Base-by-base conservation (phyloP, 2,797 vertebrate species). In the Sciaenops ocellatus region DNA sequence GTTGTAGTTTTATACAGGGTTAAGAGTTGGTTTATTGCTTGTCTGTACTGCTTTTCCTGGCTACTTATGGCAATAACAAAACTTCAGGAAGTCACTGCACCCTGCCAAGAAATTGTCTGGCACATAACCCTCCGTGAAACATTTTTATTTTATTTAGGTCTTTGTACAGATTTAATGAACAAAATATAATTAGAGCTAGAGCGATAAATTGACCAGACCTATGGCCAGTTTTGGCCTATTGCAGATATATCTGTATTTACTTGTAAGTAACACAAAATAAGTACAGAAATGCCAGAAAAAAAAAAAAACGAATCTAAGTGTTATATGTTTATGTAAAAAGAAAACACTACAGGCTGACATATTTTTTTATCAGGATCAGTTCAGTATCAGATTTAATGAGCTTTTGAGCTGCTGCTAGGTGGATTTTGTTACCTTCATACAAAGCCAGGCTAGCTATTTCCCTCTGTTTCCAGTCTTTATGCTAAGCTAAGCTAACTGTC, bases 41-140 rank as follows among this genome's bases (percentile, higher is more conserved):
- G 54, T 77, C 50, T 41, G n/a, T 0, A 6, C 30, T 67, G 64
- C 74, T 78, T 78, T 82, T 71, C 65, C 59, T 69, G 59, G 65
- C 69, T 73, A 82, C 64, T 51, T 51, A 28, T 1, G 11, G 48
- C 44, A 56, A 61, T 77, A 51, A 77, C 56, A 73, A 65, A 42
- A 60, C 47, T 69, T 41, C 20, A 65, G 69, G 69, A 78, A 69
- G 67, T 71, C 22, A 18, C 28, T 71, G 38, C 57, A 63, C 24
- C 30, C 18, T 67, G 70, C 56, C 63, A 73, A 55, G 50, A 62
- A 50, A 54, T 26, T 50, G 51, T 59, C 46, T 15, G 5, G 38
- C 47, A 69, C 51, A 41, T 16, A 63, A 64, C 17, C 24, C 18
- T 8, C 18, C 5, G 13, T 51, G 6, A 52, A 47, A 18, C 1